Evolutionary conservation across 1,140 invertebrate genomes (phyloP).

Genomic region (Drosophila pallidifrons): DNA sequence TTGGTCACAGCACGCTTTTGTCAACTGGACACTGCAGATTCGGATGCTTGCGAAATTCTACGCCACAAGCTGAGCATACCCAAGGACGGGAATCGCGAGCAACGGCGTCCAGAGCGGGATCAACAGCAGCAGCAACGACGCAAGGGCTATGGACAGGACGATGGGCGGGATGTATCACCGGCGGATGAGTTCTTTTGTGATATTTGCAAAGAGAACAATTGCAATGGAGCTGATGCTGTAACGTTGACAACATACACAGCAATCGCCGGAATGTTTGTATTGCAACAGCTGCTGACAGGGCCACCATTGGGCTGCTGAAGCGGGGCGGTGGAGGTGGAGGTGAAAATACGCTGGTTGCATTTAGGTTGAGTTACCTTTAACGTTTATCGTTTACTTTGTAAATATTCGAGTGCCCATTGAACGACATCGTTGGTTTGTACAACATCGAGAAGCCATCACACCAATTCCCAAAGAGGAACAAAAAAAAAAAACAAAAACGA

Average conservation of each 20-base stretch:
- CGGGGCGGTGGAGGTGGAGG: not conserved
- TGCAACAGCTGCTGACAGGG: constrained; percentile 24
- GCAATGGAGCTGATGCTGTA: constrained; percentile 68
- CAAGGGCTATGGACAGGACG: constrained; percentile 60
- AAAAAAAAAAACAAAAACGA: not conserved
- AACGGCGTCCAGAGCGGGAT: constrained; percentile 36
- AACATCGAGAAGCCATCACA: constrained; percentile 12
- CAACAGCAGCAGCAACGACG: constrained; percentile 55
- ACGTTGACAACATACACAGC: constrained; percentile 45
- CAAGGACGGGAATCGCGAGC: constrained; percentile 25
- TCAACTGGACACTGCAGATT: constrained; percentile 79
- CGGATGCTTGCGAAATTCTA: constrained; percentile 76
- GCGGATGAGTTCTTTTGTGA: constrained; percentile 73
- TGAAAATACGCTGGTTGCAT: constrained; percentile 60
- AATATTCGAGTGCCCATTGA: constrained; percentile 68
- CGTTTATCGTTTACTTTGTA: constrained; percentile 76
- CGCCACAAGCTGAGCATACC: constrained; percentile 60
- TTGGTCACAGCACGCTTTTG: constrained; percentile 79
- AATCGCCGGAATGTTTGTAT: constrained; percentile 7
- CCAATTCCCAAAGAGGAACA: constrained; percentile 13
- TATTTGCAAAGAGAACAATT: constrained; percentile 68
- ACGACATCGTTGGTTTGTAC: constrained; percentile 2
- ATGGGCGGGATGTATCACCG: constrained; percentile 25
- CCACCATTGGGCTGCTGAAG: constrained; percentile 50
- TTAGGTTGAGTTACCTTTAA: constrained; percentile 75